Evolutionary conservation across 2,797 vertebrate species (phyloP), one percentile per base, ranked within the genome.

Genomic region (Bryconaethiops microstoma): DNA sequence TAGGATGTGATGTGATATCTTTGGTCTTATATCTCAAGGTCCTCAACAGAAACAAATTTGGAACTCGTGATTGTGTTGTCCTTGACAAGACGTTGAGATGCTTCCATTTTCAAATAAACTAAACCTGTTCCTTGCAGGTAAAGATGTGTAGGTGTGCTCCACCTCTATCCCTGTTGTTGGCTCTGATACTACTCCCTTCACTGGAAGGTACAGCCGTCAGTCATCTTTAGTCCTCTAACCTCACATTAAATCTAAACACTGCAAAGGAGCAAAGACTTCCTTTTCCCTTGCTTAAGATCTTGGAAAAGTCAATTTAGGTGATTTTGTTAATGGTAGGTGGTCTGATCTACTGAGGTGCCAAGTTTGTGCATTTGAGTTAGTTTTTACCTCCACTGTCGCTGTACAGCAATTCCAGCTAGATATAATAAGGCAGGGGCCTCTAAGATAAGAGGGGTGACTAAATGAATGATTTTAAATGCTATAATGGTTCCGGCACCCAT

Each of bases 81-180:
- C 19, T 54, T 17, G 5, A 19, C 19, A 57, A 57, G 19, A 57
- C 21, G 55, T 29, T 29, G 29, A 42, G 42, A 9, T 54, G 52
- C 13, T 54, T 59, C 7, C 23, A 12, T 60, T 60, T 2, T 60
- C 21, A 23, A 12, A 60, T 12, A 21, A 23, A 60, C 7, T 12
- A 9, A 60, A 25, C 16, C 39, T 57, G 4, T 65, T 40, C 45
- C 76, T 69, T 57, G 19, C 40, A 73, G 89, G 83, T 79, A 84
- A 88, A 87, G 29, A 95, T 94, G 94, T 85, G 84, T 85, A 84
- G 84, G 72, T 83, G 84, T 54, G 63, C 72, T 16, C 62, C 45
- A 9, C 74, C 63, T 39, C 7, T 84, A 23, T 83, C 59, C 74
- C 81, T 94, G 87, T 93, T 90, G 87, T 64, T 84, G 0, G 25